phyloP scores from a whole-genome alignment of 2,888 invertebrate genomes.

The Synanthedon tipuliformis region DNA sequence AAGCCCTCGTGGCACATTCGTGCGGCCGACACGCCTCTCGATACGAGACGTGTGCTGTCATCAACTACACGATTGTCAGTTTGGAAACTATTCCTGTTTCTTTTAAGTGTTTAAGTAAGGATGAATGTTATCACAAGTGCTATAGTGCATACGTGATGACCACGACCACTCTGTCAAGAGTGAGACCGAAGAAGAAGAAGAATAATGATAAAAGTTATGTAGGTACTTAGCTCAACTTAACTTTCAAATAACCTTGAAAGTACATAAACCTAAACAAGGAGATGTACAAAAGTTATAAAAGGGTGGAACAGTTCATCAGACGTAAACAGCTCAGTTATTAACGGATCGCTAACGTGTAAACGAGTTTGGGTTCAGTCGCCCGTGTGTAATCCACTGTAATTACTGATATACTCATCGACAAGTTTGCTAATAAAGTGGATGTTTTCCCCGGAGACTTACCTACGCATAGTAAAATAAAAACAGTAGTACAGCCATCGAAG shows the following conservation, averaged over 20 bases:
- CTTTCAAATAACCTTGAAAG: no score
- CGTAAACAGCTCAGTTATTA: neutral
- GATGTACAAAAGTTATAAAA: no score
- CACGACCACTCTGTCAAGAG: no score
- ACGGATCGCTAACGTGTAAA: conserved; percentile 6
- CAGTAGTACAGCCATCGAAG: no score
- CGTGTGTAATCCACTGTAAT: conserved; percentile 60
- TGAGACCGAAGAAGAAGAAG: no score
- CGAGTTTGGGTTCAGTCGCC: conserved; percentile 40
- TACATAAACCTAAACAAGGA: no score
- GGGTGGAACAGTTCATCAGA: neutral
- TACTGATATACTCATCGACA: conserved; percentile 55
- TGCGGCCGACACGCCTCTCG: conserved; percentile 6
- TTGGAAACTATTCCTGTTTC: neutral
- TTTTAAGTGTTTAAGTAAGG: neutral
- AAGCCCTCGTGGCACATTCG: conserved; percentile 13
- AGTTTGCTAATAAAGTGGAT: conserved; percentile 66
- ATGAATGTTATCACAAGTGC: no score
- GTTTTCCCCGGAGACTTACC: conserved; percentile 16
- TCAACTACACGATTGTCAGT: neutral
- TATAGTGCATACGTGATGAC: no score
- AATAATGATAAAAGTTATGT: no score
- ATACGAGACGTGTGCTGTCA: neutral
- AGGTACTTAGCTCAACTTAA: no score
- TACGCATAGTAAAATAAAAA: no score